Evolutionary conservation across 2,797 vertebrate species (phyloP).

Genomic region (Heteromormyrus szaboi): DNA sequence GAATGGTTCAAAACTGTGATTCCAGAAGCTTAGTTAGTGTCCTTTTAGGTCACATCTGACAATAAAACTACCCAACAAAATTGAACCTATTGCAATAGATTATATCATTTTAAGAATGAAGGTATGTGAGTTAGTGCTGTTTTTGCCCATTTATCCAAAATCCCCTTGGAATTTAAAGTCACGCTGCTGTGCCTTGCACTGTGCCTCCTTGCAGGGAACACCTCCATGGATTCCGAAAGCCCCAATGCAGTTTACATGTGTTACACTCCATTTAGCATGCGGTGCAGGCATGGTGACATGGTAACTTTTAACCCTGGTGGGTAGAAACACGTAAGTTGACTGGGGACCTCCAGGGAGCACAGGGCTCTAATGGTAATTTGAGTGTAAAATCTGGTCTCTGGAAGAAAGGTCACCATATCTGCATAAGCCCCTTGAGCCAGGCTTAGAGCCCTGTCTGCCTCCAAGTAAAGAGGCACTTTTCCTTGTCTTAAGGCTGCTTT

Average conservation of each 20-base stretch:
- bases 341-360: constrained; percentile 66
- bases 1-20: not conserved
- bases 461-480: constrained; percentile 62
- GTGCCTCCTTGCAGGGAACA: constrained; percentile 6
- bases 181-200: not conserved
- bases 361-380: constrained; percentile 86
- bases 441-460: constrained; percentile 77
- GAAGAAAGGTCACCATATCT: constrained; percentile 95
- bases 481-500: constrained; percentile 64
- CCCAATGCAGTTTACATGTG: constrained; percentile 62
- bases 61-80: not conserved
- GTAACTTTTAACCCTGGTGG: constrained; percentile 76
- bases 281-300: constrained; percentile 63
- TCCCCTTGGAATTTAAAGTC: constrained; percentile 4
- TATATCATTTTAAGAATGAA: not conserved
- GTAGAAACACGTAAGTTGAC: constrained; percentile 58
- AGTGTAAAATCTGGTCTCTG: constrained; percentile 89
- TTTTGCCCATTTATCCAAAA: not conserved
- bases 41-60: not conserved
- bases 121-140: not conserved
- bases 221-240: constrained; percentile 28
- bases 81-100: not conserved
- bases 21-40: not conserved
- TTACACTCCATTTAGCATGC: constrained; percentile 70
- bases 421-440: constrained; percentile 84